A percentile compares a stretch with the other conserved stretches of the same genome.
These are phyloP conservation scores for Nothobranchius kuhntae DNA, from an alignment of 2,113 vertebrate species.

Conservation along the genomic window DNA sequence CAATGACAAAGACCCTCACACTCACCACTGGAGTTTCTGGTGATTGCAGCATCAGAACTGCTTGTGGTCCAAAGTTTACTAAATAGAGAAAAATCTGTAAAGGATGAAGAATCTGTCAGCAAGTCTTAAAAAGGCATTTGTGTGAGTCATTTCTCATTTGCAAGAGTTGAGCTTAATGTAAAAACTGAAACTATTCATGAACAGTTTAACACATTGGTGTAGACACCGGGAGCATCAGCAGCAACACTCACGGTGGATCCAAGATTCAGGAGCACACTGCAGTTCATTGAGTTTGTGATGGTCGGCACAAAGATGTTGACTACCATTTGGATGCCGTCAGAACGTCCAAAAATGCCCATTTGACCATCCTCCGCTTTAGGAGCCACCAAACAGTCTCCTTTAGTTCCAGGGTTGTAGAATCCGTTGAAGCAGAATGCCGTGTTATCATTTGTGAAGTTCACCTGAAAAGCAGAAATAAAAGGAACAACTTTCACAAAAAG, in stretches of 20 bases:
- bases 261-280: not conserved
- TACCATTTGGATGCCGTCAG: not conserved
- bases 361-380: not conserved
- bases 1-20: not conserved
- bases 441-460: conserved; percentile 8
- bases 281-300: not conserved
- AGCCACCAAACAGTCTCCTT: not conserved
- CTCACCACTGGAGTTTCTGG: conserved; percentile 2
- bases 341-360: accelerated
- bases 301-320: not conserved
- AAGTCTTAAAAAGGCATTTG: no score
- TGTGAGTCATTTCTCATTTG: no score
- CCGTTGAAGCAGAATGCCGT: conserved; percentile 1
- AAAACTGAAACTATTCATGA: no score
- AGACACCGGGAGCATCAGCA: no score
- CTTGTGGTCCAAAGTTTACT: not conserved
- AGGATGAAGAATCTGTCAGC: no score
- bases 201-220: no score
- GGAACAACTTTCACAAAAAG: no score
- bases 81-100: not conserved
- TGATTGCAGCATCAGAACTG: not conserved
- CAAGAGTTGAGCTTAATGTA: no score
- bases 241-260: no score
- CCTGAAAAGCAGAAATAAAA: not conserved
- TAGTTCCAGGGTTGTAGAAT: not conserved